Base-by-base conservation (phyloP, 2,888 invertebrate species). In the Temnothorax rugatulus region DNA sequence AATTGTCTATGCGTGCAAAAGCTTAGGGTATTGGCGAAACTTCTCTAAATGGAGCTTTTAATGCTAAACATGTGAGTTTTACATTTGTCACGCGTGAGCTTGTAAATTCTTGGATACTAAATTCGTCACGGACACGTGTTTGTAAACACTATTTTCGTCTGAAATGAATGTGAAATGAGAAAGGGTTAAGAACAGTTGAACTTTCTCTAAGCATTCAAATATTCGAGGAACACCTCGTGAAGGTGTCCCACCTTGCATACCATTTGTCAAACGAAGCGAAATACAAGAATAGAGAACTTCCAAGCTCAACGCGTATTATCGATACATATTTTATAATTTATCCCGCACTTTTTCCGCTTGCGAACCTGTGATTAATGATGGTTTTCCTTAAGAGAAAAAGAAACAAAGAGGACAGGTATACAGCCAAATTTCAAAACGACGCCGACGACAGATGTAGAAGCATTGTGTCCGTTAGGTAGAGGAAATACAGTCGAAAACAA, bases 361-460 rank as follows among this genome's bases (percentile, higher is more conserved):
- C 41, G 54, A 84, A 69, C 73, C 73, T 79, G 25, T 82, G 74
- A 79, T 86, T 68, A 74, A 83, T 66, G 54, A 81, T 41, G 69
- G 11, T 74, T 68, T 69, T 71, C 9, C 59, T 59, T 15, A 50
- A 41, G 34, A 41, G 50, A 41, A 41, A 52, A 41, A 34, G 4
- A 21, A 18, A 50, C 9, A 1, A 3, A 41, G 41, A 25, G 8
- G 18, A 68, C 34, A 77, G 21, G 34, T 73, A 73, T 38, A 73
- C 38, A 81, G 59, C 59, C 57, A 81, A 81, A 81, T 47, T 73
- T 81, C 47, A 81, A 81, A 81, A 73, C n/a, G 71, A 69, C n/a
- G 44, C 61, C n/a, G 71, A 69, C n/a, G 44, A 79, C 79, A 81
- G 47, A 73, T 38, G 18, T 73, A 81, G 73, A 81, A 38, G 73